These are phyloP conservation scores for Antidorcas marsupialis DNA, from an alignment of 2,113 vertebrate species.

Conservation along the genomic window DNA sequence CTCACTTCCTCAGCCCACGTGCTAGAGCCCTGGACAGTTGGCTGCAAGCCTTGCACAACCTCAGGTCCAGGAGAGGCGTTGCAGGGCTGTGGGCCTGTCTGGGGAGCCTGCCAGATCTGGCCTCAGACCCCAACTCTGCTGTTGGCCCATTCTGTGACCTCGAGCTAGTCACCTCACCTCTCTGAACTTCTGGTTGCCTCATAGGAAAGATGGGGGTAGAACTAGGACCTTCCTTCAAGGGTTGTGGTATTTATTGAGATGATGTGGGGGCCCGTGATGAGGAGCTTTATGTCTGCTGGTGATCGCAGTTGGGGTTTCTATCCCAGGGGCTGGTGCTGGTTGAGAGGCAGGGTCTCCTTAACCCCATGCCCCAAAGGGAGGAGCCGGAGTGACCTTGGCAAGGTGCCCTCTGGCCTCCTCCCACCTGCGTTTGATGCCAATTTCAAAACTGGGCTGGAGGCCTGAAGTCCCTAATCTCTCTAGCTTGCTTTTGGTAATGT, in stretches of 20 bases:
- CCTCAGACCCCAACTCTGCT: neutral
- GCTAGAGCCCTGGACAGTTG: neutral
- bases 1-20: neutral
- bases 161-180: neutral
- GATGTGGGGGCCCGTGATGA: neutral
- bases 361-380: neutral
- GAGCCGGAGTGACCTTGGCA: neutral
- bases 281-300: rapidly evolving
- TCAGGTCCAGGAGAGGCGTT: neutral
- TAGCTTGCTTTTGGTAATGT: neutral
- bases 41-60: neutral
- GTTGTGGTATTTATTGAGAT: neutral
- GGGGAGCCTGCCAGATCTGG: neutral
- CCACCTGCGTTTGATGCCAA: neutral
- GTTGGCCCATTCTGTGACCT: neutral
- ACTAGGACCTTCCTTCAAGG: neutral
- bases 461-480: neutral
- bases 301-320: neutral
- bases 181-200: neutral
- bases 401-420: neutral
- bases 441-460: neutral
- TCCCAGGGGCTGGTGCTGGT: neutral
- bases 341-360: neutral
- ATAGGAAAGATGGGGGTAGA: neutral
- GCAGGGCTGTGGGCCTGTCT: neutral